Percentiles rank a stretch among this genome's conserved stretches.
Conservation (phyloP, 2,113 vertebrate genomes). For the Odocoileus virginianus region DNA sequence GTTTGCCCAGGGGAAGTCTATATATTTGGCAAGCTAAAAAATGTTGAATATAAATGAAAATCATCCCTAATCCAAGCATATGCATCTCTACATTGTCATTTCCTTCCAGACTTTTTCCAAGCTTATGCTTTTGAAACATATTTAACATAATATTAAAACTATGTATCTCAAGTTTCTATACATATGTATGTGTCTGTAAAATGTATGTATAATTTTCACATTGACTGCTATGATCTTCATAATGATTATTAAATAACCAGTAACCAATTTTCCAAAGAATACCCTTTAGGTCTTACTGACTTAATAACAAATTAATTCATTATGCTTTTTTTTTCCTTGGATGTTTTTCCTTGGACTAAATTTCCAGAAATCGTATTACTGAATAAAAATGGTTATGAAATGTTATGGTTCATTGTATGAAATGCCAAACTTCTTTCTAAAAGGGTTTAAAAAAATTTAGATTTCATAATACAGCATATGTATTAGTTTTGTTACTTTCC, state of each 20-base stretch:
- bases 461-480: not conserved
- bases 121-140: not conserved
- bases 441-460: not conserved
- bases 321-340: not conserved
- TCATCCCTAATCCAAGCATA: not conserved
- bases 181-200: not conserved
- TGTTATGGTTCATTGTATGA: not conserved
- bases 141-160: conserved; percentile 14
- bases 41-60: conserved; percentile 30
- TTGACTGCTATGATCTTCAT: not conserved
- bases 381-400: not conserved
- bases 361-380: not conserved
- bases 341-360: not conserved
- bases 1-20: not conserved
- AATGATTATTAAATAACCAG: not conserved
- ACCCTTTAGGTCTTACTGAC: not conserved
- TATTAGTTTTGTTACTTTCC: not conserved
- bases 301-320: not conserved
- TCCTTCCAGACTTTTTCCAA: not conserved
- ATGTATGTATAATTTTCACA: not conserved
- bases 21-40: conserved; percentile 9
- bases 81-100: not conserved
- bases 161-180: not conserved
- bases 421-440: not conserved
- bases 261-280: not conserved